These are phyloP conservation scores for Syngnathus rostellatus DNA, from an alignment of 2,797 vertebrate species.

Conservation along the genomic window DNA sequence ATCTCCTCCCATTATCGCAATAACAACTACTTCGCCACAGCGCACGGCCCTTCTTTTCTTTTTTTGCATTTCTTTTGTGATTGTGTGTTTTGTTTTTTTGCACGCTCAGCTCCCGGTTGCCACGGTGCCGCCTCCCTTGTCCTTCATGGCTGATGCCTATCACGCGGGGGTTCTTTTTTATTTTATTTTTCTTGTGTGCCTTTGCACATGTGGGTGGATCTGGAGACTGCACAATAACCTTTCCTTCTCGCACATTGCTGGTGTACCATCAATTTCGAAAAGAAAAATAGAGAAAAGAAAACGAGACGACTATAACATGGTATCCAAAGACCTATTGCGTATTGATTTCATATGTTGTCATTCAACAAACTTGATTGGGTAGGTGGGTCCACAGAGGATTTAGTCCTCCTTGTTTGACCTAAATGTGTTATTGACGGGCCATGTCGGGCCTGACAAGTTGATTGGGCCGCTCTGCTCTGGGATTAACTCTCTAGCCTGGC, in stretches of 20 bases:
- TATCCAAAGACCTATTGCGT: slow-evolving; percentile 26
- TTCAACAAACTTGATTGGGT: slow-evolving; percentile 9
- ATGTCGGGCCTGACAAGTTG: slow-evolving; percentile 52
- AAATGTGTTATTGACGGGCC: slow-evolving; percentile 53
- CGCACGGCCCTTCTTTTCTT: slow-evolving; percentile 43
- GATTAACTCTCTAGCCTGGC: slow-evolving; percentile 61
- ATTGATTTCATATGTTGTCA: slow-evolving; percentile 24
- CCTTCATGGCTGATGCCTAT: slow-evolving; percentile 26
- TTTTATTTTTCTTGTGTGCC: slow-evolving; percentile 24
- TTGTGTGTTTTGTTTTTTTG: slow-evolving; percentile 22
- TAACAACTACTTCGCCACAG: slow-evolving; percentile 68
- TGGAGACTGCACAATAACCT: slow-evolving; percentile 64
- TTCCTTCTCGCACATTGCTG: slow-evolving; percentile 44
- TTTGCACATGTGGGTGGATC: slow-evolving; percentile 64
- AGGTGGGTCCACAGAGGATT: slow-evolving; percentile 20
- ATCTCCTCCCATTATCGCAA: slow-evolving; percentile 58
- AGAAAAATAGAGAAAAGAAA: neutral
- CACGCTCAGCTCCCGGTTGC: slow-evolving; percentile 10
- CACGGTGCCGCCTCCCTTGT: slow-evolving; percentile 17
- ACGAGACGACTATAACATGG: slow-evolving; percentile 41
- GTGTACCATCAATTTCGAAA: neutral
- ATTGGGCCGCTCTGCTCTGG: slow-evolving; percentile 48
- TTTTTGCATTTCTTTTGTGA: slow-evolving; percentile 16
- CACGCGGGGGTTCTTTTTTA: slow-evolving; percentile 39
- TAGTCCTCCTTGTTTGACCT: slow-evolving; percentile 40